These are phyloP conservation scores for Drymonia ruficornis DNA, from an alignment of 2,888 invertebrate species.

Conservation along the genomic window DNA sequence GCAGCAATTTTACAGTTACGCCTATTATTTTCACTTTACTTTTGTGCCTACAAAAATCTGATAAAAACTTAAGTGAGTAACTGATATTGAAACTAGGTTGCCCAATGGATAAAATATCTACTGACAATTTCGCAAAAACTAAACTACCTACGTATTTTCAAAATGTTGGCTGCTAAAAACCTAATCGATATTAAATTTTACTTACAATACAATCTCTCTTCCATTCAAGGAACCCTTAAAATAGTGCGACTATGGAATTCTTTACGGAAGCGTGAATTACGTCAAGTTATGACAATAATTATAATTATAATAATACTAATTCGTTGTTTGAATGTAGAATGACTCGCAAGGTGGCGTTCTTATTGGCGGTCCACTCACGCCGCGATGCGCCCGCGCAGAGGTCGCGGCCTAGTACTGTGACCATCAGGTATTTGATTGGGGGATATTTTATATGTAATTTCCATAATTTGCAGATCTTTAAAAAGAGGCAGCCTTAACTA, in stretches of 20 bases:
- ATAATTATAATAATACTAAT: slow-evolving; percentile 5
- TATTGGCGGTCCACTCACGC: slow-evolving; percentile 55
- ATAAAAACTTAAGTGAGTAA: too few relatives aligned
- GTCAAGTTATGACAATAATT: slow-evolving; percentile 10
- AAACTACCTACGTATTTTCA: too few relatives aligned
- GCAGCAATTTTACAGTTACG: too few relatives aligned
- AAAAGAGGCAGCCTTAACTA: too few relatives aligned
- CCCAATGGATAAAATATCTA: too few relatives aligned
- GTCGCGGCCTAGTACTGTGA: slow-evolving; percentile 46
- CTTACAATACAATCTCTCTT: too few relatives aligned
- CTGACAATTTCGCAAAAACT: too few relatives aligned
- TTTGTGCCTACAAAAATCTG: too few relatives aligned
- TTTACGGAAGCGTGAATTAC: background rate
- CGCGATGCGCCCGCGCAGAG: slow-evolving; percentile 42
- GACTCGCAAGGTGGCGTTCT: slow-evolving; percentile 19
- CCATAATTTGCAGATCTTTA: background rate
- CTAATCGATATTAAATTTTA: too few relatives aligned
- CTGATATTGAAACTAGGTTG: too few relatives aligned
- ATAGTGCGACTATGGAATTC: background rate
- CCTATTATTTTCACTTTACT: too few relatives aligned
- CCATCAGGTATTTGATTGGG: slow-evolving; percentile 24
- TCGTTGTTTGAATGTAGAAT: slow-evolving; percentile 31
- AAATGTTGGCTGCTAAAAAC: too few relatives aligned
- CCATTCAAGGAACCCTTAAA: background rate
- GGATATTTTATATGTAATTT: background rate